These are phyloP conservation scores for Forpus xanthops DNA, from an alignment of 2,797 vertebrate species.

Conservation along the genomic window DNA sequence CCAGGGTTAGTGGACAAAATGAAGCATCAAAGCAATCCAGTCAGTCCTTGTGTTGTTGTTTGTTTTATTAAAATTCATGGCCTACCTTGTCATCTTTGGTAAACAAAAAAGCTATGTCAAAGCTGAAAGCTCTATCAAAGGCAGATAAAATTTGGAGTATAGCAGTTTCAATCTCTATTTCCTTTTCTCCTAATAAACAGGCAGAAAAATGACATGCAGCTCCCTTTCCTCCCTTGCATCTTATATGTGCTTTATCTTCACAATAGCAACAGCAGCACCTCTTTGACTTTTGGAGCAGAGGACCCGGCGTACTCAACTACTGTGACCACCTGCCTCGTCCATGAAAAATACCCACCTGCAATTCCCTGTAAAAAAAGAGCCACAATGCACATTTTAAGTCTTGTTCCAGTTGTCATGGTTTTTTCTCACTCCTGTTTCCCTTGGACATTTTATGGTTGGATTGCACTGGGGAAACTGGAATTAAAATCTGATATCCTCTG, in stretches of 20 bases:
- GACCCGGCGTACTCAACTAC: accelerated
- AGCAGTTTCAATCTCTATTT: background rate
- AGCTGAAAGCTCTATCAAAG: background rate
- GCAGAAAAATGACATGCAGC: background rate
- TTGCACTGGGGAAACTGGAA: background rate
- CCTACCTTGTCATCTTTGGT: background rate
- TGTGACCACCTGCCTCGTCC: background rate
- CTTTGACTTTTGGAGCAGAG: background rate
- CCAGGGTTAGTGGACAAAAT: background rate
- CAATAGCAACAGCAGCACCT: background rate
- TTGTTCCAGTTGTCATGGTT: background rate
- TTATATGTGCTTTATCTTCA: background rate
- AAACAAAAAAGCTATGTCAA: background rate
- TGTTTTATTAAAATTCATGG: constrained; percentile 22
- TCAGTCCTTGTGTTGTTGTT: background rate
- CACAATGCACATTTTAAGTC: background rate
- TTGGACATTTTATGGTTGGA: background rate
- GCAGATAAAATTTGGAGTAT: background rate
- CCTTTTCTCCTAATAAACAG: background rate
- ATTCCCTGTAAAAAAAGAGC: background rate
- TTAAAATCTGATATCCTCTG: background rate
- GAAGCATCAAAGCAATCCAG: background rate
- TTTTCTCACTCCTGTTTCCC: background rate
- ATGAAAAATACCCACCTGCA: background rate
- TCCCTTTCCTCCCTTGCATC: background rate